Conservation (phyloP, 2,888 invertebrate genomes). For the Allygus modestus region DNA sequence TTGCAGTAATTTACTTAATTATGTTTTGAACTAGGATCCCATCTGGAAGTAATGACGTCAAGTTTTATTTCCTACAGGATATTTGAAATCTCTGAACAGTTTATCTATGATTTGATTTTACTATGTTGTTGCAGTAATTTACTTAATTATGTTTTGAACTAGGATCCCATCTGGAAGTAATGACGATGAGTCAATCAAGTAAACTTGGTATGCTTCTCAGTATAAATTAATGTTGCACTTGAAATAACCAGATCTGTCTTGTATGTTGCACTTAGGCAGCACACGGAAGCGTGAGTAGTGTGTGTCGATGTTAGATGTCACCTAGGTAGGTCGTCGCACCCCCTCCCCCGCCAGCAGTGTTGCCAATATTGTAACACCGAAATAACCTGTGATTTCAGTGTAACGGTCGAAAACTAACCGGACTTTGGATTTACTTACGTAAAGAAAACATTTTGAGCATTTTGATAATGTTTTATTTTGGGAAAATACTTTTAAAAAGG, state of each 20-base stretch:
- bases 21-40: slow-evolving; percentile 50
- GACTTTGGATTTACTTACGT: too few relatives aligned
- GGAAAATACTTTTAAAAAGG: too few relatives aligned
- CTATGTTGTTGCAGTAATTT: not conserved
- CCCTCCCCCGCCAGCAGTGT: slow-evolving; percentile 44
- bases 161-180: slow-evolving; percentile 59
- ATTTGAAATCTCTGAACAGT: too few relatives aligned
- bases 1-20: not conserved
- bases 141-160: slow-evolving; percentile 34
- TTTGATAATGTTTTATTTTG: too few relatives aligned
- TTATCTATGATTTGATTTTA: too few relatives aligned
- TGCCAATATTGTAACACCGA: slow-evolving; percentile 16
- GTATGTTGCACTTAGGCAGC: slow-evolving; percentile 66
- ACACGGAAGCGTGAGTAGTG: slow-evolving; percentile 68
- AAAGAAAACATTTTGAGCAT: too few relatives aligned
- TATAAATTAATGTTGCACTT: slow-evolving; percentile 59
- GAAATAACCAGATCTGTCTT: slow-evolving; percentile 59
- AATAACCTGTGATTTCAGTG: slow-evolving; percentile 7
- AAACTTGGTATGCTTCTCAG: slow-evolving; percentile 58
- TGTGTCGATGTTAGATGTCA: slow-evolving; percentile 63
- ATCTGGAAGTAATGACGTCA: slow-evolving; percentile 60
- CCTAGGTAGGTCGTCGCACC: slow-evolving; percentile 56
- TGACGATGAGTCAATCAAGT: slow-evolving; percentile 61
- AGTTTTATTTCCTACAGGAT: too few relatives aligned
- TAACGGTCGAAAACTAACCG: too few relatives aligned